phyloP scores from a whole-genome alignment of 2,797 vertebrate genomes.

The Apodemus agrarius region DNA sequence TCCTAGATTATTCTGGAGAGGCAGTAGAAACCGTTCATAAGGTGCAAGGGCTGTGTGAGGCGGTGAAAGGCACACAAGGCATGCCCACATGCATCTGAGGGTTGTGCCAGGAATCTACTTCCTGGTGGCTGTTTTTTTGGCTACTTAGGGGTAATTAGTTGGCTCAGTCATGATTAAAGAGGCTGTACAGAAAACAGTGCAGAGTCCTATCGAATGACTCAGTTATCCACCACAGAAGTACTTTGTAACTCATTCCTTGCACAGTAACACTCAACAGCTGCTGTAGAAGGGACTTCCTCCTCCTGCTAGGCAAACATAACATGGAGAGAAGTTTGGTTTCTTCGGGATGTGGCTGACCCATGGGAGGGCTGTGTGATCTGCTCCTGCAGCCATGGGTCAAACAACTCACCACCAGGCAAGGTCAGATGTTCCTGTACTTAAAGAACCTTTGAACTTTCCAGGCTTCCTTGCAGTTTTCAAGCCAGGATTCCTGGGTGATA shows the following conservation, averaged over 20 bases:
- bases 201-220: background rate
- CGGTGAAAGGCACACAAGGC: background rate
- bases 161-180: background rate
- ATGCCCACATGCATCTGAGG: background rate
- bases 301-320: background rate
- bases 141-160: background rate
- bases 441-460: conserved; percentile 55
- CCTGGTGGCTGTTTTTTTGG: background rate
- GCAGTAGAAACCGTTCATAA: background rate
- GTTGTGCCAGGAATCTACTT: background rate
- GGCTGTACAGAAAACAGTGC: background rate
- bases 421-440: conserved; percentile 46
- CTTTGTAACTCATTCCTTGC: background rate
- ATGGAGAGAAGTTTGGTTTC: conserved; percentile 64
- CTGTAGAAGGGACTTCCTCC: background rate
- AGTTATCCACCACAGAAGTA: background rate
- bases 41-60: background rate
- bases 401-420: conserved; percentile 28
- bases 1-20: background rate
- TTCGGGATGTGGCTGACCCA: conserved; percentile 24
- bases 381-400: conserved; percentile 56
- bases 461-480: conserved; percentile 72
- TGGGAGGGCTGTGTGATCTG: conserved; percentile 66
- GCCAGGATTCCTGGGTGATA: conserved; percentile 50
- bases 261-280: background rate